Evolutionary conservation across 2,888 invertebrate genomes (phyloP).

Genomic region (Hyalella azteca): DNA sequence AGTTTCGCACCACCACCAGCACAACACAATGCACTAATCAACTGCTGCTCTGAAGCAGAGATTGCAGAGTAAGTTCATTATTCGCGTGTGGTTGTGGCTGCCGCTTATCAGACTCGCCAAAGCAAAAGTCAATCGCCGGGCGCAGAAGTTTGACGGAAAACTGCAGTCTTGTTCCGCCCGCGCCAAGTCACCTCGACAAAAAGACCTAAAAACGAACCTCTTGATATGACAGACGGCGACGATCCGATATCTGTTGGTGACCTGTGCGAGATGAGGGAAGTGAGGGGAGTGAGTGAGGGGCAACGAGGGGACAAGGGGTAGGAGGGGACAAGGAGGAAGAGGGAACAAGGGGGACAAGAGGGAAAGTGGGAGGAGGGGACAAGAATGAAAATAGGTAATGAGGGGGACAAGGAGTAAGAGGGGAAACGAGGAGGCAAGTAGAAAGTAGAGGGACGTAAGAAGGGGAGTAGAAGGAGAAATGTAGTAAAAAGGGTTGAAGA

Average conservation of each 20-base stretch:
- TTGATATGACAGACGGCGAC: constrained; percentile 7
- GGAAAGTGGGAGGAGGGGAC: not conserved
- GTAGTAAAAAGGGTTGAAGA: not conserved
- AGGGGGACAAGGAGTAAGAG: too few relatives aligned
- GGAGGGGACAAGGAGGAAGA: not conserved
- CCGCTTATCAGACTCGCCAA: not conserved
- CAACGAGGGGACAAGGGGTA: not conserved
- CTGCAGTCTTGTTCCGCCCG: not conserved
- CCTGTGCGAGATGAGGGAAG: not conserved
- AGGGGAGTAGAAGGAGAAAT: not conserved
- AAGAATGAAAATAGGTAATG: too few relatives aligned
- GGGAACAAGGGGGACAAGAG: not conserved
- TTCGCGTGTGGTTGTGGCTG: too few relatives aligned
- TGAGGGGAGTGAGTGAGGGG: not conserved
- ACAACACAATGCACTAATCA: too few relatives aligned
- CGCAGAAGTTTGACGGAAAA: constrained; percentile 8
- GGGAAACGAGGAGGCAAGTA: not conserved
- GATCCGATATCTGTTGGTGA: constrained; percentile 20
- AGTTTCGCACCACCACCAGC: too few relatives aligned
- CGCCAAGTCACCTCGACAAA: not conserved
- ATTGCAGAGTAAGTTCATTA: too few relatives aligned
- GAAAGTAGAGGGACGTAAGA: not conserved
- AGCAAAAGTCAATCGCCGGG: not conserved
- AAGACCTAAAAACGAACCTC: not conserved
- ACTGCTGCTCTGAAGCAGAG: too few relatives aligned